Evolutionary conservation across 2,888 invertebrate species (phyloP), one percentile per base, ranked within the genome.

Genomic region (Athalia rosae): DNA sequence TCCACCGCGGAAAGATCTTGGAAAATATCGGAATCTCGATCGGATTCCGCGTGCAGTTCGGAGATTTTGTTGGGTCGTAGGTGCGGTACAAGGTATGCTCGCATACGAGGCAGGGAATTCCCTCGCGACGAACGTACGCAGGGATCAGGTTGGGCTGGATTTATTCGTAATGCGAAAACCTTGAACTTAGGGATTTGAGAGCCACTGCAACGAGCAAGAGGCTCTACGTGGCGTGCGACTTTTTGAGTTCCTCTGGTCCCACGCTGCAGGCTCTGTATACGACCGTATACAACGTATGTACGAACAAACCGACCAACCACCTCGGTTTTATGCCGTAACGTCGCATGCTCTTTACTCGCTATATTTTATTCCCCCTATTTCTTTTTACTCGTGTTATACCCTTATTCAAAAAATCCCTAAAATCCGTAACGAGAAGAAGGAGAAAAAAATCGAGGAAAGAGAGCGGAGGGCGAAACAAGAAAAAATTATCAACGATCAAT

Each of bases 201-300:
- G 85, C 85, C 87, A 80, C 87, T 87, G 88, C 81, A 8, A 8
- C 3, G 4, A 53, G 53, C 53, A 53, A n/a, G 28, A 28, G 28
- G 28, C 28, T 28, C 28, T 67, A 53, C 48, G 82, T 84, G 85
- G 85, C 89, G 88, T 89, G 89, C 87, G 89, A 89, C 89, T 89
- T 89, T 89, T 89, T 88, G 83, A 87, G 84, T 83, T 85, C 85
- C 84, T 85, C 84, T 88, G 88, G 87, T 89, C 89, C 86, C 89
- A 89, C 89, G 89, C 87, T 83, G 74, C 56, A 62, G 85, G 83
- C 83, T 84, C 83, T 83, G 85, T 83, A 84, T 83, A 83, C 83
- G 82, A 83, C 80, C 82, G 79, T 71, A 58, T 45, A 43, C 56
- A n/a, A 58, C 43, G 71, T 71, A 50, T 71, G 53, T 11, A 50